These are phyloP conservation scores for Pemphigus obesinymphae DNA, from an alignment of 1,140 invertebrate genomes.

Conservation along the genomic window DNA sequence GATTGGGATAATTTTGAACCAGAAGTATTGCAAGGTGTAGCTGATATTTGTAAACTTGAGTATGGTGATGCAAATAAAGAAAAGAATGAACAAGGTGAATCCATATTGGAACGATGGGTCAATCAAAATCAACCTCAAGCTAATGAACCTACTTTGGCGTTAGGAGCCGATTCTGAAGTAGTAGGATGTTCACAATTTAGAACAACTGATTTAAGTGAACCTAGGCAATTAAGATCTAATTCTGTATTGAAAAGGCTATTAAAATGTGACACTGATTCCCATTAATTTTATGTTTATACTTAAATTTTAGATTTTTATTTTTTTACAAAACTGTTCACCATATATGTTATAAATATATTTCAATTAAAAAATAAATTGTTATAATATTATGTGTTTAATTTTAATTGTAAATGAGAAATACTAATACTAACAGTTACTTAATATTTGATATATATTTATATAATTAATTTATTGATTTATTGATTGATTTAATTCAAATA, in stretches of 20 bases:
- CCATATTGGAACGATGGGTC: constrained; percentile 40
- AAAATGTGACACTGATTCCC: constrained; percentile 25
- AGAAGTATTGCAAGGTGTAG: constrained; percentile 28
- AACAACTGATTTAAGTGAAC: constrained; percentile 35
- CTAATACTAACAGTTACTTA: background rate
- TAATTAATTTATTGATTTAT: background rate
- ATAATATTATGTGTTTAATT: background rate
- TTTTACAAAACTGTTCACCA: background rate
- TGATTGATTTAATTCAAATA: background rate
- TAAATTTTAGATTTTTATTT: constrained; percentile 10
- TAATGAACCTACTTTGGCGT: constrained; percentile 12
- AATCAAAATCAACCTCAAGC: constrained; percentile 19
- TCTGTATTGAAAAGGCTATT: constrained; percentile 34
- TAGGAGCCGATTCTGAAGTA: constrained; percentile 6
- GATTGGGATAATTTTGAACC: background rate
- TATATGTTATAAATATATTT: constrained; percentile 17
- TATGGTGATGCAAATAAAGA: constrained; percentile 1
- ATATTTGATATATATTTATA: background rate
- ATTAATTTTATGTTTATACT: constrained; percentile 4
- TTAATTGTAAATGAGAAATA: background rate
- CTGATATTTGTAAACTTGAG: constrained; percentile 4
- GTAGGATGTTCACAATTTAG: constrained; percentile 31
- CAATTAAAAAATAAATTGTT: constrained; percentile 6
- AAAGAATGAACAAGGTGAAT: constrained; percentile 25
- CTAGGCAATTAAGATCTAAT: background rate